Conservation (phyloP, 2,797 vertebrate genomes). For the Aplochiton taeniatus region DNA sequence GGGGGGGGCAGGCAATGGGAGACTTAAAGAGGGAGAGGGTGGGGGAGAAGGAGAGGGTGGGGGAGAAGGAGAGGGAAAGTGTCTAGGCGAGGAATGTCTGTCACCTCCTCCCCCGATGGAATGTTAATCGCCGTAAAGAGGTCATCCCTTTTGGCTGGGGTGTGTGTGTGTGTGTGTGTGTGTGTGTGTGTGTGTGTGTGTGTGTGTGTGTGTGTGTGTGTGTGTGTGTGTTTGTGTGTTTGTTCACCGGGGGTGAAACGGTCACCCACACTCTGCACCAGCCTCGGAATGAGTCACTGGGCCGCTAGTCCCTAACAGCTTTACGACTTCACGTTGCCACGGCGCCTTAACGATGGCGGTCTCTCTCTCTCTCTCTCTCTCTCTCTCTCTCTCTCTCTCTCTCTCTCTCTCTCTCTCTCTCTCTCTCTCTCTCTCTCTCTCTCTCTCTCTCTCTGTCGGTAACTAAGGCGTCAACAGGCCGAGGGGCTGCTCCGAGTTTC, state of each 20-base stretch:
- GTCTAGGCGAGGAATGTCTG: constrained; percentile 20
- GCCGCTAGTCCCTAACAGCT: constrained; percentile 42
- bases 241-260: constrained; percentile 68
- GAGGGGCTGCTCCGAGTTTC: no score
- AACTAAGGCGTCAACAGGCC: no score
- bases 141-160: constrained; percentile 54
- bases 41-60: constrained; percentile 2
- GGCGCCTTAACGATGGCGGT: not conserved
- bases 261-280: constrained; percentile 51
- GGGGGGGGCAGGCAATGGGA: constrained; percentile 12
- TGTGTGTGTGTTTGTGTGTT: no score
- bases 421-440: constrained; percentile 14
- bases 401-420: not conserved
- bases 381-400: not conserved
- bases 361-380: not conserved
- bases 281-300: constrained; percentile 47
- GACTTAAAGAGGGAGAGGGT: constrained; percentile 21
- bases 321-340: constrained; percentile 23
- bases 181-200: constrained; percentile 20
- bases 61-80: not conserved
- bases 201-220: no score
- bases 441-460: constrained; percentile 14
- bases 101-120: constrained; percentile 44
- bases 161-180: constrained; percentile 8
- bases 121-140: constrained; percentile 71